A percentile compares a stretch with the other conserved stretches of the same genome.
These are phyloP conservation scores for Sebastes vulpes DNA, from an alignment of 2,797 vertebrate species.

Conservation along the genomic window DNA sequence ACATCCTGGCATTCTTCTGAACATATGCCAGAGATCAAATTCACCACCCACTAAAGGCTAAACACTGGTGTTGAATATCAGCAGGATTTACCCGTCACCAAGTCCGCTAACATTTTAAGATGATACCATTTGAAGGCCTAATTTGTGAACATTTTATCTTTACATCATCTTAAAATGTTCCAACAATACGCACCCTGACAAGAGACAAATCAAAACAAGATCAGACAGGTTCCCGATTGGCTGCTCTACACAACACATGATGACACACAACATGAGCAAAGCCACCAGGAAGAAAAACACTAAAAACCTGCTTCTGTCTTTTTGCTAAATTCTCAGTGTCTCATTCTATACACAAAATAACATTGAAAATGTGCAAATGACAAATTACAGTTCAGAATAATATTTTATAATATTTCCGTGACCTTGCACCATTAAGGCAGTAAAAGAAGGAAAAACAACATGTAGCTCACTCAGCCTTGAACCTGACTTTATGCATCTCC, in stretches of 20 bases:
- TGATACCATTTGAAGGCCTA: neutral
- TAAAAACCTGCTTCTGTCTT: neutral
- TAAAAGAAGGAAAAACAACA: neutral
- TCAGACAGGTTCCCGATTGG: neutral
- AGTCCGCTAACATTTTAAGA: neutral
- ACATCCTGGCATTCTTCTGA: neutral
- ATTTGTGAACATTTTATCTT: neutral
- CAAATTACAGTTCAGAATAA: neutral
- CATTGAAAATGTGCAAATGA: neutral
- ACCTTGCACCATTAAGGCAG: neutral
- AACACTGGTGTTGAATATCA: neutral
- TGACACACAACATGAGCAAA: neutral
- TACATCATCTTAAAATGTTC: neutral
- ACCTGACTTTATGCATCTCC: conserved; percentile 11
- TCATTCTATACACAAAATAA: neutral
- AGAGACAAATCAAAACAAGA: neutral
- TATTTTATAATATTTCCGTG: neutral
- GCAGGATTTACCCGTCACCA: neutral
- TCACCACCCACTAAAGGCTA: neutral
- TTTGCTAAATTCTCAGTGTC: neutral
- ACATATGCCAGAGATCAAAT: neutral
- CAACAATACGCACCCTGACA: neutral
- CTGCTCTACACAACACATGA: neutral
- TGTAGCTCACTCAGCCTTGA: conserved; percentile 1
- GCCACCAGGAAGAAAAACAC: neutral